Base-by-base conservation (phyloP, 2,888 invertebrate genomes). In the Cerastis rubricosa region DNA sequence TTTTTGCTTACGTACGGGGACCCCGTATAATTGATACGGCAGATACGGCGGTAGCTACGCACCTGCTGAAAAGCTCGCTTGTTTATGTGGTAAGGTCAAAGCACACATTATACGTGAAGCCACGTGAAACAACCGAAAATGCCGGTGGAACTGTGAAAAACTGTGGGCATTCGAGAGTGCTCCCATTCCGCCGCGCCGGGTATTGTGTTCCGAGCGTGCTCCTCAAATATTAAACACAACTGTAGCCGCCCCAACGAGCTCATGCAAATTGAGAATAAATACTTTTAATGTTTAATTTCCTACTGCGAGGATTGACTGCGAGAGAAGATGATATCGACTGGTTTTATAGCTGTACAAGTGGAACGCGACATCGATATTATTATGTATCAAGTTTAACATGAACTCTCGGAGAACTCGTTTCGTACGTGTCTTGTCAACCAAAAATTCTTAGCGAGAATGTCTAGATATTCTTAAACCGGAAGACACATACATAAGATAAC, bases 141-240 rank as follows among this genome's bases (percentile, higher is more conserved):
- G 72, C 66, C 71, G 64, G 68, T 74, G 78, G 74, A 82, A 83
- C 78, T 83, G 76, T 78, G 69, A 81, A 86, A 86, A 87, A 74
- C 63, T 78, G 76, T 47, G 76, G 54, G 67, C 72, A 81, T 83
- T 87, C 74, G 78, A 83, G 85, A 83, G 76, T 66, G 80, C 69
- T 87, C 82, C 74, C 87, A 85, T 88, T 88, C 80, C 79, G 63
- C 25, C 70, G 67, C 79, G 63, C 25, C 70, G 67, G 59, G 68
- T 70, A 81, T 87, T 87, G 89, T 87, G 85, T 81, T 83, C 68
- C 76, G 66, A 87, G 83, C 75, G 69, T 67, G 81, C 85, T 88
- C 75, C 83, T 92, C 83, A 88, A 92, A 90, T 92, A 92, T 91
- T 91, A 83, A 92, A 85, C 84, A 68, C 78, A 86, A 81, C 78